A percentile compares a stretch with the other conserved stretches of the same genome.
phyloP scores from a whole-genome alignment of 2,888 invertebrate species.

The Oscheius sp. region DNA sequence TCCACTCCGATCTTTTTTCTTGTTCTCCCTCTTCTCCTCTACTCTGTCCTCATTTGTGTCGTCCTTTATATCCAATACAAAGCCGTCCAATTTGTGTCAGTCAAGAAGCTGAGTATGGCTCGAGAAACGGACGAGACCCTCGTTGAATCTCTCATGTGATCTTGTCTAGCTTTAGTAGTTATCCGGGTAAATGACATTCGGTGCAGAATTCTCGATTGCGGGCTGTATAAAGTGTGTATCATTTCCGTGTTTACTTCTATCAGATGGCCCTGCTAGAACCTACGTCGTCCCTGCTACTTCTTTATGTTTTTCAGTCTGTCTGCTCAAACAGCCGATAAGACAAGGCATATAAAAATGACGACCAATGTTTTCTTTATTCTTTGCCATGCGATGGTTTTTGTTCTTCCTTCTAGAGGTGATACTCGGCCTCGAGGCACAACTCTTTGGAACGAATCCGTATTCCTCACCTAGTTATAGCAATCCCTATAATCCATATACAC shows the following conservation, averaged over 20 bases:
- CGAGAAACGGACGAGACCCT: conserved; percentile 20
- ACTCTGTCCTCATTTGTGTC: conserved; percentile 5
- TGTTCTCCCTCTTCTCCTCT: conserved; percentile 4
- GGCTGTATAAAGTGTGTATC: background rate
- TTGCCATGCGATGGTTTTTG: too few species aligned
- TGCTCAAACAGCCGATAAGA: too few species aligned
- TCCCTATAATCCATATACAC: background rate
- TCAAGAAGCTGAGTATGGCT: conserved; percentile 20
- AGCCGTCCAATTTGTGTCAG: conserved; percentile 20
- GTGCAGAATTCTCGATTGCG: background rate
- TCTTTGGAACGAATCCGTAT: too few species aligned
- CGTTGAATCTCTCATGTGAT: conserved; percentile 26
- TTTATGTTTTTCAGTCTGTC: background rate
- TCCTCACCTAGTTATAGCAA: background rate
- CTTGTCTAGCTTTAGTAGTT: background rate
- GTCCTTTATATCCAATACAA: conserved; percentile 31
- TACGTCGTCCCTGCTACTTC: background rate
- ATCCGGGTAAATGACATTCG: background rate
- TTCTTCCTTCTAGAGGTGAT: too few species aligned
- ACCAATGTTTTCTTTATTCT: too few species aligned
- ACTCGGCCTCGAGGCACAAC: too few species aligned
- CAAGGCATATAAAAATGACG: too few species aligned
- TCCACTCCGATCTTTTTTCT: conserved; percentile 23
- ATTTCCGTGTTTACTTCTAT: too few species aligned
- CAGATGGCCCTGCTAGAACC: too few species aligned